Evolutionary conservation across 2,797 vertebrate genomes (phyloP).

Genomic region (Alauda arvensis): DNA sequence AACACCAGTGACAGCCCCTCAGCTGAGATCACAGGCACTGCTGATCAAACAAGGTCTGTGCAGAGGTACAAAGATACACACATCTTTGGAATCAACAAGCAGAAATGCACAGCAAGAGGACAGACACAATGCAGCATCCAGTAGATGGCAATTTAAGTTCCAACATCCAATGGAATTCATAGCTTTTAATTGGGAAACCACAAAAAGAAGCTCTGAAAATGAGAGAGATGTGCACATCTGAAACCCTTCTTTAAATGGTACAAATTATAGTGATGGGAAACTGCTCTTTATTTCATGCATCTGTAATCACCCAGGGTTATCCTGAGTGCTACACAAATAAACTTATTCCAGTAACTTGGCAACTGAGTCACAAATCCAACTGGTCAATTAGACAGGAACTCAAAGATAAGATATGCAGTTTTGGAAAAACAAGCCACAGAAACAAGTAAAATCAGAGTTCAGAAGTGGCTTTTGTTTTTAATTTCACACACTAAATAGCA

Average conservation of each 20-base stretch:
- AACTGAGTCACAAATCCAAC: neutral
- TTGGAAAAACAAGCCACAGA: neutral
- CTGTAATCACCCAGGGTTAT: neutral
- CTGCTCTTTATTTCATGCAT: neutral
- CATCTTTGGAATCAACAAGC: neutral
- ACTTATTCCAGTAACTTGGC: neutral
- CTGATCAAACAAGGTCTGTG: neutral
- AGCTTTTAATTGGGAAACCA: neutral
- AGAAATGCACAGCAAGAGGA: neutral
- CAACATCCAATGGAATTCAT: neutral
- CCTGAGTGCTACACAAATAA: neutral
- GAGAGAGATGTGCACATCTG: neutral
- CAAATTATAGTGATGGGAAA: neutral
- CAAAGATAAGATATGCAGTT: neutral
- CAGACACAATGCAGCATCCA: neutral
- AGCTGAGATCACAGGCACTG: neutral
- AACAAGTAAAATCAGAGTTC: neutral
- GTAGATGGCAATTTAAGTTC: neutral
- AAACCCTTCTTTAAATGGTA: neutral
- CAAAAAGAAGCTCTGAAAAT: neutral
- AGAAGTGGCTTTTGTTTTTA: neutral
- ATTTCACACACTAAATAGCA: neutral
- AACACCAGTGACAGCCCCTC: neutral
- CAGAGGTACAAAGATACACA: neutral
- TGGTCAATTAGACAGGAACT: neutral